Base-by-base conservation (phyloP, 2,888 invertebrate species). In the Hyalella azteca region DNA sequence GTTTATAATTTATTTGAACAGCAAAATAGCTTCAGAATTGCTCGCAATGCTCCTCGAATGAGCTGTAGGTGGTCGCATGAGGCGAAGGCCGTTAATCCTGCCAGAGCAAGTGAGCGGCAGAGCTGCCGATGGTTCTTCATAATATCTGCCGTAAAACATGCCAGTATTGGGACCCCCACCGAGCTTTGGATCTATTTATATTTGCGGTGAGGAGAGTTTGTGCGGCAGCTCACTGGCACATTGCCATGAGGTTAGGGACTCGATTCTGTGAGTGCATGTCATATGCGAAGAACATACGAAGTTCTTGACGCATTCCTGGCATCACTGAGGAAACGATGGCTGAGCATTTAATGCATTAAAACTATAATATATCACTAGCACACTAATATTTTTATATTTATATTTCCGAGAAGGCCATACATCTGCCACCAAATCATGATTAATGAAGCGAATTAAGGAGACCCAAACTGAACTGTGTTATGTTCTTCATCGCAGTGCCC, bases 181-280 rank as follows among this genome's bases (percentile, higher is more conserved):
- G 66, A 32, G 32, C 39, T 36, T 66, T 19, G 36, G 36, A n/a
- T 66, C 66, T 66, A 66, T 66, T 66, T 66, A 39, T 66, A 66
- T 66, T 66, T 9, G 36, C 19, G 32, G 66, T 36, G 45, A n/a
- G 19, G 66, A 66, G 36, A 36, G 66, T 19, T 36, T 66, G 36
- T 66, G 66, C 26, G 66, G 66, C n/a, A 9, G 66, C 66, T 29
- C 11, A 19, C 66, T 66, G 66, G 66, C 66, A 39, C 66, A 11
- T 22, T 11, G 66, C 66, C 66, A 66, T 36, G 36, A 32, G 5
- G 15, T 59, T 2, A 66, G 66, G 3, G 36, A 29, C 60, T 60
- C 36, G 19, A 66, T 15, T 13, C 19, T 1, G 26, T 9, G 36
- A 9, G 66, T 36, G 66, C 66, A 32, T 66, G 66, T 66, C 66